A percentile compares a stretch with the other conserved stretches of the same genome.
These are phyloP conservation scores for Zaprionus ornatus DNA, from an alignment of 1,140 invertebrate genomes.

Conservation along the genomic window DNA sequence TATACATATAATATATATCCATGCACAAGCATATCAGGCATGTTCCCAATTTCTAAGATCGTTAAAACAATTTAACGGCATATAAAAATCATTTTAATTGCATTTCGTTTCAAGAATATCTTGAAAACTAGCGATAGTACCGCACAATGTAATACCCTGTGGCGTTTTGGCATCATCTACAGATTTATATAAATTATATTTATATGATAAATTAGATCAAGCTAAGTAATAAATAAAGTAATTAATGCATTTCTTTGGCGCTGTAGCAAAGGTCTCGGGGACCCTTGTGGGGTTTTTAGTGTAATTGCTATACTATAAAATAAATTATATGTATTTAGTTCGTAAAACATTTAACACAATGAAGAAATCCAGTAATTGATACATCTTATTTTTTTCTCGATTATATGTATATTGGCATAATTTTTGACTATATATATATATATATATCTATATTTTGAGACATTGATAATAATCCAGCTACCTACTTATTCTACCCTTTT, in stretches of 20 bases:
- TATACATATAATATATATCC: not conserved
- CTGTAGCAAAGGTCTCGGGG: too few relatives aligned
- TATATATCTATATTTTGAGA: too few relatives aligned
- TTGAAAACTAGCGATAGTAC: not conserved
- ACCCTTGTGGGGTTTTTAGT: too few relatives aligned
- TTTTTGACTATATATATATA: too few relatives aligned
- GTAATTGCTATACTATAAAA: too few relatives aligned
- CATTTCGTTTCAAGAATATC: not conserved
- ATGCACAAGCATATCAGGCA: not conserved
- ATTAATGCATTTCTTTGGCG: too few relatives aligned
- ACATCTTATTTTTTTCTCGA: too few relatives aligned
- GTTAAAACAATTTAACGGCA: not conserved
- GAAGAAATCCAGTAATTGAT: not conserved
- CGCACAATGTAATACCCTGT: not conserved
- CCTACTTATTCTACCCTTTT: too few relatives aligned
- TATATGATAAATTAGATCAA: not conserved
- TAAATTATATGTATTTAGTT: not conserved
- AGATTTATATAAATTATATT: not conserved
- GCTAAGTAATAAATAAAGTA: not conserved
- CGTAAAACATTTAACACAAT: not conserved
- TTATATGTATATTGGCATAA: too few relatives aligned
- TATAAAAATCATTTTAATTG: constrained; percentile 1
- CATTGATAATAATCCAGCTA: too few relatives aligned
- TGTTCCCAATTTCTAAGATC: not conserved
- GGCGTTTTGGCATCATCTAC: not conserved